These are phyloP conservation scores for Hypolimnas misippus DNA, from an alignment of 2,888 invertebrate species.

Conservation along the genomic window DNA sequence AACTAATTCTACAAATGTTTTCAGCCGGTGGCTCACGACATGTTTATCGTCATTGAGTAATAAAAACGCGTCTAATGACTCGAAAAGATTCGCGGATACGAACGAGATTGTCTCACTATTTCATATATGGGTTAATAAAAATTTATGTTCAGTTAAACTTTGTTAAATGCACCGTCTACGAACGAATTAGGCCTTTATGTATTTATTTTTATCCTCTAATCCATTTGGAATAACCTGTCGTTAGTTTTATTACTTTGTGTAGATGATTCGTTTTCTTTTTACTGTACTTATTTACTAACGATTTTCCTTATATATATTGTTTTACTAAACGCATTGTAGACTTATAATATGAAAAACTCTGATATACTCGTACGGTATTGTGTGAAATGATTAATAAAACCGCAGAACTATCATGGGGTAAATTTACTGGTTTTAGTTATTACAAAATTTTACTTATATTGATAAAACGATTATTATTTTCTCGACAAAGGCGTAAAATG, in stretches of 20 bases:
- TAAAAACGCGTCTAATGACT: constrained; percentile 82
- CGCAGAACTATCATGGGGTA: too few species aligned
- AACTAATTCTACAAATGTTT: constrained; percentile 80
- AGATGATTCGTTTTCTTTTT: constrained; percentile 11
- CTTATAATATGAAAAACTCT: too few species aligned
- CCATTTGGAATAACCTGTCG: constrained; percentile 15
- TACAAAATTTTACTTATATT: too few species aligned
- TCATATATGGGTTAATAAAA: constrained; percentile 83
- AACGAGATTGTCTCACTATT: constrained; percentile 77
- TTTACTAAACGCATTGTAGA: too few species aligned
- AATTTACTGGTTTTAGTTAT: too few species aligned
- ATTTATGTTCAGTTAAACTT: constrained; percentile 82
- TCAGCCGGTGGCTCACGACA: constrained; percentile 81
- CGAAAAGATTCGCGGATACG: constrained; percentile 70
- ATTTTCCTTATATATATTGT: too few species aligned
- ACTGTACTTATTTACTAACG: too few species aligned
- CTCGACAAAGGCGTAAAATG: too few species aligned
- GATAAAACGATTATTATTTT: too few species aligned
- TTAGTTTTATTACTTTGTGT: constrained; percentile 25
- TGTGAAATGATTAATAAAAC: too few species aligned
- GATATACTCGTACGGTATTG: too few species aligned
- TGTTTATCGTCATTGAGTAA: constrained; percentile 81
- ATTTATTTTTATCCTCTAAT: constrained; percentile 27
- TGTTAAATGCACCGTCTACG: constrained; percentile 63
- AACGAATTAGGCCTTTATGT: constrained; percentile 41